Conservation (phyloP, 2,797 vertebrate species). For the Emydoidea blandingii region DNA sequence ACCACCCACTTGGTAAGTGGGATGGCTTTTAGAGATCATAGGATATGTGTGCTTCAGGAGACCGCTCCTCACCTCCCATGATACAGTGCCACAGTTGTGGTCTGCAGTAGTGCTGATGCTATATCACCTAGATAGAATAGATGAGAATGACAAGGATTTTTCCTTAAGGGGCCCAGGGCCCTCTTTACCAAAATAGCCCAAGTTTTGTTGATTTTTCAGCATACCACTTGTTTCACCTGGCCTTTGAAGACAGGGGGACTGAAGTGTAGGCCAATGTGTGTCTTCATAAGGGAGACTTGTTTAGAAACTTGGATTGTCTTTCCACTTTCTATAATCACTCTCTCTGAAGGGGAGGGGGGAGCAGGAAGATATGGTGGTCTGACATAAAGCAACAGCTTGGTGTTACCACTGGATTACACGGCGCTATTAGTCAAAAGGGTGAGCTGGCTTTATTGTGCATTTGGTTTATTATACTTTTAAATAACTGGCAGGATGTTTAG, state of each 20-base stretch:
- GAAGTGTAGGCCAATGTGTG: neutral
- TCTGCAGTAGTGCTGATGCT: neutral
- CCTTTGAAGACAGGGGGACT: neutral
- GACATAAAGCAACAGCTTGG: too few relatives aligned
- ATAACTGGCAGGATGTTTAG: neutral
- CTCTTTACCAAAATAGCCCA: neutral
- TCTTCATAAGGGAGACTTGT: too few relatives aligned
- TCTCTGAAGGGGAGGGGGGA: too few relatives aligned
- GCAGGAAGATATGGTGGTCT: too few relatives aligned
- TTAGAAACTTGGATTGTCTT: too few relatives aligned
- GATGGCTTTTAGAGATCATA: neutral
- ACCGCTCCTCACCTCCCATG: neutral
- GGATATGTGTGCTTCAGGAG: neutral
- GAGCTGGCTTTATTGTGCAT: neutral
- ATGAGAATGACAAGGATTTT: neutral
- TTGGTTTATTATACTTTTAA: neutral
- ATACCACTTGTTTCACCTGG: neutral
- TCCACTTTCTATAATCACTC: too few relatives aligned
- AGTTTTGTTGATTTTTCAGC: neutral
- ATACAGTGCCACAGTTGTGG: neutral
- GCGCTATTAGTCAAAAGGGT: neutral
- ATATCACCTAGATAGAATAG: neutral
- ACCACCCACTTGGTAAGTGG: neutral
- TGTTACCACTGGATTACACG: neutral
- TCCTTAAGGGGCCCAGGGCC: neutral